These are phyloP conservation scores for Lichenostomus cassidix DNA, from an alignment of 2,113 vertebrate genomes.

Conservation along the genomic window DNA sequence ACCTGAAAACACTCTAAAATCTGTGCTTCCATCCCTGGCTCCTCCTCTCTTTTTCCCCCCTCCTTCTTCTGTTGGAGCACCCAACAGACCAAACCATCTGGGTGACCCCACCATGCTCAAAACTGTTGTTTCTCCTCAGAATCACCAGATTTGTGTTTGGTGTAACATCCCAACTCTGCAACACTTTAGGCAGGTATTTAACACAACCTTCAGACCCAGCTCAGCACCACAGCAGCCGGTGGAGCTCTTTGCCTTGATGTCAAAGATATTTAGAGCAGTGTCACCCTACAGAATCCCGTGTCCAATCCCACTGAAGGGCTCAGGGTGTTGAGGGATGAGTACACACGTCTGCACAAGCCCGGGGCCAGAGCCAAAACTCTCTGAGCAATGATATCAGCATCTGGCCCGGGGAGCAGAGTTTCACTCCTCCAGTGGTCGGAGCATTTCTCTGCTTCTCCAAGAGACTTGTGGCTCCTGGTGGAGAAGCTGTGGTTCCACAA, in stretches of 20 bases:
- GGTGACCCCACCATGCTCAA: background rate
- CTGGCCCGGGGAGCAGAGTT: background rate
- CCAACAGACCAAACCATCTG: background rate
- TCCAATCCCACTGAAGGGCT: background rate
- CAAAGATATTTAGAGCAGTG: background rate
- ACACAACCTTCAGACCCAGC: background rate
- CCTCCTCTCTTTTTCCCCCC: background rate
- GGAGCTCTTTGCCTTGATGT: background rate
- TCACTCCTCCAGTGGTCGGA: background rate
- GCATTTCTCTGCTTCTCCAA: background rate
- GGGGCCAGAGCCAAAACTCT: background rate
- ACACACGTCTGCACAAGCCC: accelerated
- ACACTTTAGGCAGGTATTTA: background rate
- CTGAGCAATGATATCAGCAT: background rate
- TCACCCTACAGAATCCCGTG: background rate
- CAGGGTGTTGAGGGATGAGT: background rate
- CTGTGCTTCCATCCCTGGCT: background rate
- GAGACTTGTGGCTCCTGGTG: slow-evolving; percentile 43
- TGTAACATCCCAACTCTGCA: background rate
- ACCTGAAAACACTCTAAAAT: background rate
- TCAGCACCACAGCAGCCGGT: background rate
- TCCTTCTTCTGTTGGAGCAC: background rate
- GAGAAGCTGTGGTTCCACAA: slow-evolving; percentile 31
- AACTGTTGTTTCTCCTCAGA: background rate
- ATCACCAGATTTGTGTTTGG: background rate